These are phyloP conservation scores for Zaprionus bogoriensis DNA, from an alignment of 2,888 invertebrate genomes.

Conservation along the genomic window DNA sequence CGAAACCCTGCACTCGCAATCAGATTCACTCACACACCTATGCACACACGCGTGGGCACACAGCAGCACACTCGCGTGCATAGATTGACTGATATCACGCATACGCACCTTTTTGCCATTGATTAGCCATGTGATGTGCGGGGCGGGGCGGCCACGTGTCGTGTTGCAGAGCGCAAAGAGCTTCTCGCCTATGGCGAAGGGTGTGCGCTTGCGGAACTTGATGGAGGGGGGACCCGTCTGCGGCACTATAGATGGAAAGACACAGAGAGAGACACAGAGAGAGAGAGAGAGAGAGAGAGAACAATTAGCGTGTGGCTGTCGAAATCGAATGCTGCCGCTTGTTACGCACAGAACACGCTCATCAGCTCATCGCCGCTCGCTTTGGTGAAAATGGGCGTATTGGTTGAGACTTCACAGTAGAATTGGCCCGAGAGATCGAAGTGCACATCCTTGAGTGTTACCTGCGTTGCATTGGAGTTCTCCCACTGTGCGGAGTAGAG, in stretches of 20 bases:
- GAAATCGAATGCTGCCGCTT: conserved; percentile 22
- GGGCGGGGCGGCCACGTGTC: conserved; percentile 87
- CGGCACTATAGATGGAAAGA: conserved; percentile 83
- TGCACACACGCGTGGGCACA: neutral
- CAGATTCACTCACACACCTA: neutral
- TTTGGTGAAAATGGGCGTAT: conserved; percentile 92
- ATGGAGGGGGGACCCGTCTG: conserved; percentile 87
- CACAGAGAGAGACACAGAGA: neutral
- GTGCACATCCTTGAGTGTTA: conserved; percentile 87
- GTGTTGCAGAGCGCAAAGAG: conserved; percentile 88
- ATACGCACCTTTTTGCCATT: conserved; percentile 87
- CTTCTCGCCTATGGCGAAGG: conserved; percentile 85
- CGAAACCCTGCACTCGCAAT: neutral
- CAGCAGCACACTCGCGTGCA: neutral
- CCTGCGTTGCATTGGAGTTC: conserved; percentile 81
- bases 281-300: neutral
- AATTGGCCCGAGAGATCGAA: conserved; percentile 91
- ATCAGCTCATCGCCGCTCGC: conserved; percentile 90
- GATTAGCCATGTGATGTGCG: conserved; percentile 89
- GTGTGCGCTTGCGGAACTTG: conserved; percentile 85
- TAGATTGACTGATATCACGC: conserved; percentile 28
- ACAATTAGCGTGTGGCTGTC: conserved; percentile 30
- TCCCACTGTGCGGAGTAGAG: conserved; percentile 69
- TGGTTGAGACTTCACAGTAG: conserved; percentile 91
- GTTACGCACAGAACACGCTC: conserved; percentile 90